Conservation (phyloP, 2,113 vertebrate species). For the Rattus norvegicus region DNA sequence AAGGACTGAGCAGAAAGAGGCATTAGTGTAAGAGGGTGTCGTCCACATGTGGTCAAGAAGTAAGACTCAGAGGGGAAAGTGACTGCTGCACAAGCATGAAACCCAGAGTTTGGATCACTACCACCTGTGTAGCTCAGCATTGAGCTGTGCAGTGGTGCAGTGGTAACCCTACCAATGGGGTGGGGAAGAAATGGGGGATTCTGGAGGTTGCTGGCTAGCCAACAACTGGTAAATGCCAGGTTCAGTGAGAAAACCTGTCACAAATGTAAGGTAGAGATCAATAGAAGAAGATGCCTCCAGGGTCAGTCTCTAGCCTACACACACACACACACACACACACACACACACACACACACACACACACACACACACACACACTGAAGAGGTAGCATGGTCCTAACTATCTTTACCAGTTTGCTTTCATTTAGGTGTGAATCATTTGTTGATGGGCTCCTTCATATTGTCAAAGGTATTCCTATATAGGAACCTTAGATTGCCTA, state of each 20-base stretch:
- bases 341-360: not conserved
- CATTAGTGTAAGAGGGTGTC: accelerated
- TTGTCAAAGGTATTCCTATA: not conserved
- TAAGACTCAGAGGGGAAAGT: not conserved
- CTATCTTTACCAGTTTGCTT: not conserved
- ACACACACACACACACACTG: not conserved
- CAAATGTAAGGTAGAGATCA: not conserved
- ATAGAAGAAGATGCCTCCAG: not conserved
- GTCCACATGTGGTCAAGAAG: not conserved
- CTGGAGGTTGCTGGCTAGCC: not conserved
- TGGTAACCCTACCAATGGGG: not conserved
- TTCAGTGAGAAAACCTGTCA: not conserved
- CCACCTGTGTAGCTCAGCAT: not conserved
- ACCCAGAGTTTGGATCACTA: not conserved
- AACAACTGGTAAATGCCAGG: not conserved
- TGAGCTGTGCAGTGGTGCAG: too few relatives aligned
- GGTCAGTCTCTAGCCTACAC: not conserved
- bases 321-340: not conserved
- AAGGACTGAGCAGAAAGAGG: not conserved
- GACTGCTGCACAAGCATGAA: not conserved
- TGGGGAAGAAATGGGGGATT: not conserved
- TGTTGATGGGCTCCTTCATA: not conserved
- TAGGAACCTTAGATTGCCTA: not conserved
- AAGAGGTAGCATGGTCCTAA: not conserved
- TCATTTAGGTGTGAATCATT: slow-evolving; percentile 9